Percentiles rank a stretch among this genome's conserved stretches.
These are phyloP conservation scores for Trachelus iudaicus DNA, from an alignment of 2,888 invertebrate species.

Conservation along the genomic window DNA sequence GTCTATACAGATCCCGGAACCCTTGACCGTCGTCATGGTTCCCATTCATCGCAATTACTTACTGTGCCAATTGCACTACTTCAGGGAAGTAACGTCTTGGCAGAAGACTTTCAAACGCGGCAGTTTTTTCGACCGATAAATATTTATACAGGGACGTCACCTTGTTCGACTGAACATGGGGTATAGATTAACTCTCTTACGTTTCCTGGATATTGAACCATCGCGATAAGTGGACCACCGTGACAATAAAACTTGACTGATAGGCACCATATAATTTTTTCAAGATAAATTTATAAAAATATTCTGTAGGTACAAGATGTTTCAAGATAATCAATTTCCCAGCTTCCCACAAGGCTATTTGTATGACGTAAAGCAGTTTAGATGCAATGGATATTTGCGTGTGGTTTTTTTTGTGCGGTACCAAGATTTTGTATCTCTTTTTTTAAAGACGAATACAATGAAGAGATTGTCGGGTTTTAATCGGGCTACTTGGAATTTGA, in stretches of 20 bases:
- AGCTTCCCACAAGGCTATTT: background rate
- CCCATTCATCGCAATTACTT: slow-evolving; percentile 29
- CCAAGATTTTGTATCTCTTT: background rate
- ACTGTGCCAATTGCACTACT: slow-evolving; percentile 23
- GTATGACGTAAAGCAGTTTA: background rate
- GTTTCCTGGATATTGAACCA: background rate
- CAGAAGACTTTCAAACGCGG: slow-evolving; percentile 44
- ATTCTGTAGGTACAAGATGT: background rate
- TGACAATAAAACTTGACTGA: background rate
- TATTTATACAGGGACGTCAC: slow-evolving; percentile 40
- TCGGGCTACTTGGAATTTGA: background rate
- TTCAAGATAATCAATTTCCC: background rate
- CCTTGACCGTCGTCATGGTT: background rate
- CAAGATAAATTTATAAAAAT: background rate
- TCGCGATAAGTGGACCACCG: background rate
- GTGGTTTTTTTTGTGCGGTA: background rate
- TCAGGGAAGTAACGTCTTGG: background rate
- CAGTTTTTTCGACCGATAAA: slow-evolving; percentile 55
- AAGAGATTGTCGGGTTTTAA: background rate
- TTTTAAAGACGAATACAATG: background rate
- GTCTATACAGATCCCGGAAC: background rate
- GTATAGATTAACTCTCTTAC: background rate
- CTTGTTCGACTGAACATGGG: background rate
- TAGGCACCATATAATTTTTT: background rate
- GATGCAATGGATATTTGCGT: background rate